Conservation (phyloP, 2,888 invertebrate species). For the Matsumyia berberina region DNA sequence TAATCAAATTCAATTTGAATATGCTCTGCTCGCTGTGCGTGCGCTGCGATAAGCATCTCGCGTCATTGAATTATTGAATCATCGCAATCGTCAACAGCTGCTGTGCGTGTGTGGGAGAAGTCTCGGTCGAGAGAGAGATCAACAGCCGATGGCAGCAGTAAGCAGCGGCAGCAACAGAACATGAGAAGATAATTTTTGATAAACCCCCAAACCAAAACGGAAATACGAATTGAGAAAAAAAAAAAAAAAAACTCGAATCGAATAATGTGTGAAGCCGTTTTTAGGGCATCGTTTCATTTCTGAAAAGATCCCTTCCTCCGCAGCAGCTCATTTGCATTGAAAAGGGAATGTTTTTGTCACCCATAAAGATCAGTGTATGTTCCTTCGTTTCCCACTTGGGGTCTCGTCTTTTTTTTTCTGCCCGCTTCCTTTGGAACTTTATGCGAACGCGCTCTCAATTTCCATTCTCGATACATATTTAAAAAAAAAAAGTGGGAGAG, state of each 20-base stretch:
- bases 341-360: slow-evolving; percentile 76
- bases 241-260: slow-evolving; percentile 17
- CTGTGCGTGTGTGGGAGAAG: slow-evolving; percentile 42
- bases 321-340: slow-evolving; percentile 73
- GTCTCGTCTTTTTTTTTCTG: slow-evolving; percentile 33
- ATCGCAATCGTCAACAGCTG: slow-evolving; percentile 75
- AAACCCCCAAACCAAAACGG: slow-evolving; percentile 72
- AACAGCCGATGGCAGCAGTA: too few relatives aligned
- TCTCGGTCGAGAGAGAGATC: slow-evolving; percentile 41
- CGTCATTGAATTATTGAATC: slow-evolving; percentile 52
- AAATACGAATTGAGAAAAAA: slow-evolving; percentile 66
- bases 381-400: slow-evolving; percentile 34
- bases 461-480: slow-evolving; percentile 62
- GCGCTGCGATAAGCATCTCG: slow-evolving; percentile 66
- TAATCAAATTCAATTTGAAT: slow-evolving; percentile 77
- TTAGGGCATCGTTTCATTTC: slow-evolving; percentile 69
- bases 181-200: slow-evolving; percentile 66
- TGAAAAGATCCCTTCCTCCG: slow-evolving; percentile 63
- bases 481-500: slow-evolving; percentile 69
- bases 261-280: slow-evolving; percentile 69
- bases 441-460: slow-evolving; percentile 73
- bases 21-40: slow-evolving; percentile 49
- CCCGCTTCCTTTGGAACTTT: slow-evolving; percentile 62
- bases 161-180: too few relatives aligned
- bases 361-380: slow-evolving; percentile 69